A percentile compares a stretch with the other conserved stretches of the same genome.
Evolutionary conservation across 2,888 invertebrate species (phyloP).

Genomic region (Sesia bembeciformis): DNA sequence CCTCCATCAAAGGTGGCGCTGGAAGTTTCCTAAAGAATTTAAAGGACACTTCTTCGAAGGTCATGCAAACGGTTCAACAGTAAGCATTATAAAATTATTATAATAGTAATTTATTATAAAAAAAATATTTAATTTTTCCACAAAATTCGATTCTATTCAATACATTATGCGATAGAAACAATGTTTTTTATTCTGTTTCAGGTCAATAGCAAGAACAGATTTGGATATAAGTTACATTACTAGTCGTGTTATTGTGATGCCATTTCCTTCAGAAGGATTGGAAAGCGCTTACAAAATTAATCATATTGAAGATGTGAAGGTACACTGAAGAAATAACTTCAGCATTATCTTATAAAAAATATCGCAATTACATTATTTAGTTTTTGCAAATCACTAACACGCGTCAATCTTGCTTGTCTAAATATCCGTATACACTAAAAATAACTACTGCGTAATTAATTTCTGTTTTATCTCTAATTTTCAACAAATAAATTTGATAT

Average conservation of each 20-base stretch:
- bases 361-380: no score
- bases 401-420: no score
- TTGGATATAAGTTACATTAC: constrained; percentile 95
- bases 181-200: constrained; percentile 35
- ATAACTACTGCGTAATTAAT: not conserved
- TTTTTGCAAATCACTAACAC: no score
- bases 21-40: constrained; percentile 94
- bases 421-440: not conserved
- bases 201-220: constrained; percentile 88
- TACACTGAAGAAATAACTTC: constrained; percentile 15
- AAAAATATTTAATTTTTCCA: no score
- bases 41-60: constrained; percentile 96
- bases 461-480: not conserved
- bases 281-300: constrained; percentile 95
- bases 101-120: not conserved
- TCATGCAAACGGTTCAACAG: constrained; percentile 97
- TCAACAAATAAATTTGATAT: no score
- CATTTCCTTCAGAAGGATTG: constrained; percentile 94
- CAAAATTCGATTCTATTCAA: not conserved
- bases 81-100: constrained; percentile 59
- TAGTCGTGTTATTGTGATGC: constrained; percentile 93
- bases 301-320: constrained; percentile 92
- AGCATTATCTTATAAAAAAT: no score
- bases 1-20: constrained; percentile 93
- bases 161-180: not conserved